Percentiles rank a stretch among this genome's conserved stretches.
phyloP scores from a whole-genome alignment of 2,113 vertebrate genomes.

The Thomomys bottae region DNA sequence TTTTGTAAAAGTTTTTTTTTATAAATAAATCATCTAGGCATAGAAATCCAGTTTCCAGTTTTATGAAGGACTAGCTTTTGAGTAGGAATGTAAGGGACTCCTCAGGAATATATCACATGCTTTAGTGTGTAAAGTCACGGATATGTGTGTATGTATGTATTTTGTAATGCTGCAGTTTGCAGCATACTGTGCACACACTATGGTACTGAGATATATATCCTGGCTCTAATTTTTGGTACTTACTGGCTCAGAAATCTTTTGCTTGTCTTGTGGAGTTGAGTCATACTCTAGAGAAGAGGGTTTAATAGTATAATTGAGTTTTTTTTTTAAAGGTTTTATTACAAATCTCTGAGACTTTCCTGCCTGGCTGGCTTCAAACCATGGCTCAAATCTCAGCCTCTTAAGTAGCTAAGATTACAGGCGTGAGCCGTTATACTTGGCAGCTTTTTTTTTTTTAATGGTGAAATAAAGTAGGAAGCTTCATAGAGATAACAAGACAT shows the following conservation, averaged over 20 bases:
- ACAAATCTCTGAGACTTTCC: too few species aligned
- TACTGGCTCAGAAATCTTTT: slow-evolving; percentile 15
- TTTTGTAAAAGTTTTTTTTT: neutral
- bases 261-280: neutral
- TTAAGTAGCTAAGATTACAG: too few species aligned
- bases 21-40: neutral
- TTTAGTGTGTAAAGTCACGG: neutral
- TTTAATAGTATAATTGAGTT: neutral
- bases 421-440: too few species aligned
- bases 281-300: neutral
- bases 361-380: too few species aligned
- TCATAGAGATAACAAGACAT: neutral
- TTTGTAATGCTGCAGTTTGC: neutral
- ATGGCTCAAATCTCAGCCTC: too few species aligned
- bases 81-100: neutral
- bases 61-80: neutral
- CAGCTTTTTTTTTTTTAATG: neutral
- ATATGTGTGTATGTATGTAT: neutral
- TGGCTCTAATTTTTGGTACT: neutral
- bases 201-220: neutral
- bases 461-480: neutral
- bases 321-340: neutral
- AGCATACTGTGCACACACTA: neutral
- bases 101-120: neutral
- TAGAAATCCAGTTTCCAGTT: slow-evolving; percentile 14